Base-by-base conservation (phyloP, 1,140 invertebrate genomes). In the Diabrotica virgifera region DNA sequence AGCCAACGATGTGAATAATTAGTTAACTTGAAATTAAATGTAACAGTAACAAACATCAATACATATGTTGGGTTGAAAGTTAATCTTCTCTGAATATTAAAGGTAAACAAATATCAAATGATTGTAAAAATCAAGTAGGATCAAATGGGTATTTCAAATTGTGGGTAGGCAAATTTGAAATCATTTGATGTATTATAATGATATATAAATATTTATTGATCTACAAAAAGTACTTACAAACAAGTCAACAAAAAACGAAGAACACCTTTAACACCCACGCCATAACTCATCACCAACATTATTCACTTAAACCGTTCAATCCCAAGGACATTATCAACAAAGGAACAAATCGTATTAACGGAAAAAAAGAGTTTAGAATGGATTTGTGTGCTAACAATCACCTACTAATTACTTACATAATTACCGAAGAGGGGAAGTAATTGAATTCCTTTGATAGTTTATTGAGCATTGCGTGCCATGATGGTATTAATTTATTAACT, bases 361-460 rank as follows among this genome's bases (percentile, higher is more conserved):
- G 24, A 24, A 60, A 60, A 14, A 60, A 60, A 51, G 14, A 11
- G 13, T 50, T 46, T 38, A 38, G 50, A 36, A 50, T 59, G 37
- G 36, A 59, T 62, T 52, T 11, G 59, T 36, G 52, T 62, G 11
- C 12, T 52, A 36, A n/a, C 13, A 62, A 36, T 62, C 35, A 62
- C 52, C 36, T 11, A 62, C 8, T 52, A 52, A 52, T 62, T 52
- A 62, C 37, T 40, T 37, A 36, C 56, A 58, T 58, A 58, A 58
- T 58, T 36, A 40, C 12, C n/a, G 56, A 36, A 56, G 54, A 56
- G 35, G 35, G 37, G 7, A 38, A 58, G 35, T 37, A 58, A n/a
- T 58, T 36, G 13, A 58, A 37, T 58, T 40, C 12, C 37, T 36
- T 10, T 11, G 38, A 58, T 37, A 58, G 11, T 24, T 24, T n/a